Base-by-base conservation (phyloP, 2,888 invertebrate genomes). In the Leptarthrus brevirostris region DNA sequence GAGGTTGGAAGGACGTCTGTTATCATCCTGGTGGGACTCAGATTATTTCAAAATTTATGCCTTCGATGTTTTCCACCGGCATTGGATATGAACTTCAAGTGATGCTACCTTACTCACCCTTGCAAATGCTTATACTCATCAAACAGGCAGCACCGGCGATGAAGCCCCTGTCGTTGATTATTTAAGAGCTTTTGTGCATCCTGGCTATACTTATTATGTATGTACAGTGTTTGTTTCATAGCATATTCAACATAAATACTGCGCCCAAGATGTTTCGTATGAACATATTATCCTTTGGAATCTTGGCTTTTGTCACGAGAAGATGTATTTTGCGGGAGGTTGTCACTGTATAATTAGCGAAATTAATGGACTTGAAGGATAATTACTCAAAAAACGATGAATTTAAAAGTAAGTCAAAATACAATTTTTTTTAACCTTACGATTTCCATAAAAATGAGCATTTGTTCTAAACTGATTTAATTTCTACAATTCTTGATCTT, bases 21-120 rank as follows among this genome's bases (percentile, higher is more conserved):
- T 69, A 69, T 52, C 69, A 52, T 69, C 69, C 69, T 69, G 69
- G 69, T 69, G 69, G 69, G 69, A 69, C 52, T 34, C 69, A 34
- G 69, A 69, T 69, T 69, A 69, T 69, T 69, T 69, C 69, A 69
- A 69, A 69, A 69, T 69, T 69, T 69, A 69, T 69, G 69, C 69
- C 69, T 69, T 69, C 69, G 69, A 69, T 69, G 69, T 40, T 52
- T 69, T 40, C 20, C 5, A 49, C 69, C 64, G 26, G 40, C 36
- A 69, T 52, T 69, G 69, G 69, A 52, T 69, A 52, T 14, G 69
- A 52, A 61, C 14, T 20, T 18, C 52, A 30, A 40, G 20, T 49
- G 69, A 69, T 49, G 10, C 49, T 26, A n/a, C 30, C 20, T 49
- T 26, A 36, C 20, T 40, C 36, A 34, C 40, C 69, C 52, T 34